Base-by-base conservation (phyloP, 2,888 invertebrate genomes). In the Phyllotreta striolata region DNA sequence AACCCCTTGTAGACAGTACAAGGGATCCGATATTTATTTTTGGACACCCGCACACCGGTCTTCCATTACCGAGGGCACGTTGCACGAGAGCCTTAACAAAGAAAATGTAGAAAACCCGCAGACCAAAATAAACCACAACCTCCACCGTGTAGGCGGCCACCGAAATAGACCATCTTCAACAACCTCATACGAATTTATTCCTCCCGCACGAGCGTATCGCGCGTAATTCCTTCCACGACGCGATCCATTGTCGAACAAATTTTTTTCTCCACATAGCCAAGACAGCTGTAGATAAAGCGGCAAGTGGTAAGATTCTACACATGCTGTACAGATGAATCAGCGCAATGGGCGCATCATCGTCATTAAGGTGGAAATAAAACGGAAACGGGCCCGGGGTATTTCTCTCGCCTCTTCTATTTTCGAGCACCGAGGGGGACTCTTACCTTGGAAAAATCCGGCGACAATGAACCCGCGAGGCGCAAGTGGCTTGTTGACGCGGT, bases 271-370 rank as follows among this genome's bases (percentile, higher is more conserved):
- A n/a, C n/a, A 57, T 7, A 39, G 51, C 55, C 37, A 37, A 41
- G 44, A 54, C 44, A 51, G 52, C 52, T 51, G 52, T 51, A 69
- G 63, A 64, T 67, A n/a, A n/a, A n/a, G 24, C 24, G 73, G 72
- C 73, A 73, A 73, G 72, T 73, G 73, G 71, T 65, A 69, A 63
- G 70, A 66, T 72, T 63, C 44, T 55, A 72, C 73, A 73, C 71
- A 71, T 73, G 73, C 67, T 66, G 57, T 67, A 66, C 73, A 73
- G 55, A 66, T 73, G 73, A 72, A 66, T 67, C 65, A 56, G 62
- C 57, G 63, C 61, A 63, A 64, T 56, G 67, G 64, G 55, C n/a
- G n/a, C n/a, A n/a, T 56, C 61, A 63, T 64, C 66, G 59, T 57
- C 64, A 63, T 66, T 64, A 63, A 68, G 68, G 68, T 68, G 66